Percentiles rank a stretch among this genome's conserved stretches.
phyloP scores from a whole-genome alignment of 2,113 vertebrate species.

The Pachycephala philippinensis region DNA sequence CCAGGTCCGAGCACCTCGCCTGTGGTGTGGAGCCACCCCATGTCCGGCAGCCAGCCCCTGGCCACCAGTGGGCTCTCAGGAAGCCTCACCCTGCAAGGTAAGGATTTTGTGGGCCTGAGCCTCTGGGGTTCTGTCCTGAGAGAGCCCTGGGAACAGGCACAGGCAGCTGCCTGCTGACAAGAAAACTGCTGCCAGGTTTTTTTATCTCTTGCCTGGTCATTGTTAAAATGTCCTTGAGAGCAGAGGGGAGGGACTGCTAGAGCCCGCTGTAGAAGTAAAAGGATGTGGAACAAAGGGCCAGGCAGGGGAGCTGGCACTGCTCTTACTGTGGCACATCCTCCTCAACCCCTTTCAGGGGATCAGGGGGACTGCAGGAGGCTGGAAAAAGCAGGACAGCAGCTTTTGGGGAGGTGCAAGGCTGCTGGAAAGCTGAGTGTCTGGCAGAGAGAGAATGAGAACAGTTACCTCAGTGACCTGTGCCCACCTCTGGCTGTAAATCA shows the following conservation, averaged over 20 bases:
- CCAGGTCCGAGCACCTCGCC: fast-evolving
- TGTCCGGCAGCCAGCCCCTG: fast-evolving
- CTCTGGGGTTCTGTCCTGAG: not conserved
- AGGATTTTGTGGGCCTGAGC: not conserved
- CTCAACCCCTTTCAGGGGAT: not conserved
- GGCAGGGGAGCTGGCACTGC: not conserved
- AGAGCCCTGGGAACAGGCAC: not conserved
- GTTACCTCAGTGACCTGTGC: not conserved
- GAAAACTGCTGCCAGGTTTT: not conserved
- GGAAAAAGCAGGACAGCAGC: not conserved
- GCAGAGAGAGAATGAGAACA: not conserved
- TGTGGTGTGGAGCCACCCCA: not conserved
- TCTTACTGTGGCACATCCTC: not conserved
- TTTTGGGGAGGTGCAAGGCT: not conserved
- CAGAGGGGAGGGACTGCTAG: not conserved
- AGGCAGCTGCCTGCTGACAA: not conserved
- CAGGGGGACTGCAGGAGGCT: not conserved
- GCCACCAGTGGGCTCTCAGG: not conserved
- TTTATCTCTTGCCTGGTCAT: not conserved
- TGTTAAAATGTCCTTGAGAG: not conserved
- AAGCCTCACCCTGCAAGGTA: fast-evolving
- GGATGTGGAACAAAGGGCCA: not conserved
- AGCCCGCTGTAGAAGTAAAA: not conserved
- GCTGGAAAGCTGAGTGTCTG: not conserved
- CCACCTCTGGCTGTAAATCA: not conserved